Evolutionary conservation across 2,888 invertebrate genomes (phyloP).

Genomic region (Amiota mariae): DNA sequence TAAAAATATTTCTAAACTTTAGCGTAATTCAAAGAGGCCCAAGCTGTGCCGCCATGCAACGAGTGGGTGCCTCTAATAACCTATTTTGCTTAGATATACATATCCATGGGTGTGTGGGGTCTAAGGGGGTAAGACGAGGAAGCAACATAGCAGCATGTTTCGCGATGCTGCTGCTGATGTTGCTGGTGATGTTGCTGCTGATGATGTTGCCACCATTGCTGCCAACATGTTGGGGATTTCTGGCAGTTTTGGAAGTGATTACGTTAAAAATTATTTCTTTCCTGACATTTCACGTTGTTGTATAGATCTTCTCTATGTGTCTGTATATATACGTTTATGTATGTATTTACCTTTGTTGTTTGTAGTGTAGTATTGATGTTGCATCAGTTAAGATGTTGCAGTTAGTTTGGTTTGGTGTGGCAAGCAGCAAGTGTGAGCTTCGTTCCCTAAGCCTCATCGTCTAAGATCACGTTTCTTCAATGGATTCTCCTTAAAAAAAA

Average conservation of each 20-base stretch:
- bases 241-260: not conserved
- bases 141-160: not conserved
- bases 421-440: not conserved
- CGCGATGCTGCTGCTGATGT: not conserved
- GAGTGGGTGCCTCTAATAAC: conserved; percentile 14
- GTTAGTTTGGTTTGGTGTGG: not conserved
- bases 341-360: too few species aligned
- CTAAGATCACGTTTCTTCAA: too few species aligned
- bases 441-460: too few species aligned
- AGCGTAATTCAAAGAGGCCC: not conserved
- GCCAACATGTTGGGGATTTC: conserved; percentile 39
- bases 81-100: conserved; percentile 5
- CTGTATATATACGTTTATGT: not conserved
- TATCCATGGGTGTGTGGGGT: not conserved
- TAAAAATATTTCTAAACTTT: not conserved
- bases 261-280: not conserved
- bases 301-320: not conserved
- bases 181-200: not conserved
- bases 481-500: too few species aligned
- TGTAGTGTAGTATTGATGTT: too few species aligned
- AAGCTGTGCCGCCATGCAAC: not conserved
- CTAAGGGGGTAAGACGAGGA: not conserved
- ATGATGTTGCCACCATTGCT: conserved; percentile 15
- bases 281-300: conserved; percentile 15
- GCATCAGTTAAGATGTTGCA: too few species aligned